phyloP scores from a whole-genome alignment of 2,797 vertebrate species.

The Scolopax rusticola region DNA sequence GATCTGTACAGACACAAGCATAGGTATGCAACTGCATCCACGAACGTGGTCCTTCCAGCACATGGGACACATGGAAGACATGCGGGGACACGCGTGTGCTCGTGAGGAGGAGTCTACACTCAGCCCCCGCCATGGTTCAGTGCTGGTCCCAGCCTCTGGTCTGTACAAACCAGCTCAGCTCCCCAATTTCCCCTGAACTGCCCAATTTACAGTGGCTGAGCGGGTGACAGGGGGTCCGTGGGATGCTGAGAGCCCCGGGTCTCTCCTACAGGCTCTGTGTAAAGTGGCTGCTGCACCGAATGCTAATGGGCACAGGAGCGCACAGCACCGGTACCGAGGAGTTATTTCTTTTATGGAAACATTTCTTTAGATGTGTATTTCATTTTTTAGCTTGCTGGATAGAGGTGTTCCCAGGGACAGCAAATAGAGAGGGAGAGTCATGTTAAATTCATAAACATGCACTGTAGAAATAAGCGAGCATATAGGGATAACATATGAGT shows the following conservation, averaged over 20 bases:
- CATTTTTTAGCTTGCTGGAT: constrained; percentile 39
- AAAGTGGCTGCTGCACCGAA: background rate
- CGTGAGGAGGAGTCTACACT: accelerated
- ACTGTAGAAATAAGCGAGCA: background rate
- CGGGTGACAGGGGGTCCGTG: background rate
- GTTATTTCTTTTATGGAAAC: constrained; percentile 54
- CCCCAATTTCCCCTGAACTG: background rate
- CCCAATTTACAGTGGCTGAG: background rate
- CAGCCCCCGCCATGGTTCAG: background rate
- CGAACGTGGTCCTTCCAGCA: background rate
- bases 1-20: background rate
- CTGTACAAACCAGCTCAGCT: background rate
- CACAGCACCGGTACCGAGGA: background rate
- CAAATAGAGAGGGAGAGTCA: constrained; percentile 41
- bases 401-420: constrained; percentile 46
- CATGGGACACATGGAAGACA: accelerated
- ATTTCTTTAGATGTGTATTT: constrained; percentile 48
- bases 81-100: accelerated
- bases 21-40: background rate
- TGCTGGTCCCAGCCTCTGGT: background rate
- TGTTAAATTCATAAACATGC: constrained; percentile 67
- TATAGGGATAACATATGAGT: background rate
- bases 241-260: background rate
- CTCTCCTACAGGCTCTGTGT: background rate
- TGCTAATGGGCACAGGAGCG: background rate